A percentile compares a stretch with the other conserved stretches of the same genome.
These are phyloP conservation scores for Drosophila cracens DNA, from an alignment of 2,888 invertebrate genomes.

Conservation along the genomic window DNA sequence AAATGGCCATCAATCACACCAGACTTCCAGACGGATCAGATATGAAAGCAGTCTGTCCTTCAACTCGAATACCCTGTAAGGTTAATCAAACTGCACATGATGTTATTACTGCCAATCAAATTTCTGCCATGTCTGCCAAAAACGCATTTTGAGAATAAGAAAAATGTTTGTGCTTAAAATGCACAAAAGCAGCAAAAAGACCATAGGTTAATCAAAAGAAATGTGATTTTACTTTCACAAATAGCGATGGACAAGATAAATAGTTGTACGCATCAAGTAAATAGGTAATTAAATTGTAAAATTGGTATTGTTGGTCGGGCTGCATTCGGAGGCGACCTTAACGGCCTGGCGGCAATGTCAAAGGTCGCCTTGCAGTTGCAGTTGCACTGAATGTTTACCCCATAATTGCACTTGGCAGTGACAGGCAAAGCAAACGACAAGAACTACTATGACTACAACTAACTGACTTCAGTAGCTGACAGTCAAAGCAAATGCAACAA, in stretches of 20 bases:
- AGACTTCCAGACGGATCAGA: background rate
- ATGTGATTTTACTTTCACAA: conserved; percentile 22
- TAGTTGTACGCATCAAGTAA: conserved; percentile 40
- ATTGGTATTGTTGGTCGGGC: conserved; percentile 3
- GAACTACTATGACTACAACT: conserved; percentile 20
- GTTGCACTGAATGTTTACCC: conserved; percentile 62
- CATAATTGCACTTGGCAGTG: conserved; percentile 80
- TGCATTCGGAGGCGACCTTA: conserved; percentile 1
- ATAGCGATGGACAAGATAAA: conserved; percentile 12
- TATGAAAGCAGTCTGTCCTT: background rate
- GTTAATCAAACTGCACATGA: background rate
- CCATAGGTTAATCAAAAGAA: conserved; percentile 35
- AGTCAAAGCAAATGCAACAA: conserved; percentile 59
- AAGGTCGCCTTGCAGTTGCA: conserved; percentile 51
- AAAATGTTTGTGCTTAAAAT: background rate
- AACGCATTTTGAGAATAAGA: background rate
- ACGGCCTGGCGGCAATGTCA: conserved; percentile 60
- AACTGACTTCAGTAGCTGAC: conserved; percentile 55
- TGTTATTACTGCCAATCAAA: conserved; percentile 3
- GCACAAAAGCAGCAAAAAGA: background rate
- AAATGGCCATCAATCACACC: background rate
- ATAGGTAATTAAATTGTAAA: conserved; percentile 57
- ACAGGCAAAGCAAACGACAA: conserved; percentile 43
- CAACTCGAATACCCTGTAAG: background rate
- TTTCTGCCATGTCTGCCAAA: background rate